These are phyloP conservation scores for Hydropotes inermis DNA, from an alignment of 2,113 vertebrate genomes.

Conservation along the genomic window DNA sequence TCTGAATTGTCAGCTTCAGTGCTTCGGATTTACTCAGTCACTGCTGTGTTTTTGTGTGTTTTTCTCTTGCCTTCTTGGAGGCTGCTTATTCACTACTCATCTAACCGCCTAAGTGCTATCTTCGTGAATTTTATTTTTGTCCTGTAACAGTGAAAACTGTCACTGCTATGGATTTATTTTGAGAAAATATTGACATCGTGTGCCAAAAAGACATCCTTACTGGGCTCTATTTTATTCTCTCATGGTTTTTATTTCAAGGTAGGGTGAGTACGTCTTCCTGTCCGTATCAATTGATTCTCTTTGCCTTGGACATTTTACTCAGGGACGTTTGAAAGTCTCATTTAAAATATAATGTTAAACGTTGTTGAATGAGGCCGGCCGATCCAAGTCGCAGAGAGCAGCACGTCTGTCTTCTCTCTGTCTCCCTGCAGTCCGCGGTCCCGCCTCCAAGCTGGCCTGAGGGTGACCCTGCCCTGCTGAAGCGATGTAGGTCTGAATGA, in stretches of 20 bases:
- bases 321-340: neutral
- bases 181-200: neutral
- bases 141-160: neutral
- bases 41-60: rapidly evolving
- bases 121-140: neutral
- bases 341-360: neutral
- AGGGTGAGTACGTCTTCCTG: neutral
- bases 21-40: rapidly evolving
- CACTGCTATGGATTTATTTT: neutral
- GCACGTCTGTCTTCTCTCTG: rapidly evolving
- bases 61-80: neutral
- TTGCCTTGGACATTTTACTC: neutral
- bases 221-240: neutral
- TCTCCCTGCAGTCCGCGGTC: rapidly evolving
- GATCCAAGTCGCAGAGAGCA: neutral
- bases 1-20: rapidly evolving
- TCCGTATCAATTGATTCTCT: neutral
- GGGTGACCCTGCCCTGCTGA: neutral
- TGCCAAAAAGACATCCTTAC: neutral
- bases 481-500: no score
- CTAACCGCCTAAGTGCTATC: neutral
- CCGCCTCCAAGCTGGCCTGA: no score
- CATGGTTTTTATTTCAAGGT: neutral
- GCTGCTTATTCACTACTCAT: rapidly evolving
- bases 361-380: neutral